Percentiles rank a stretch among this genome's conserved stretches.
Evolutionary conservation across 2,113 vertebrate species (phyloP).

Genomic region (Seriola rivoliana): DNA sequence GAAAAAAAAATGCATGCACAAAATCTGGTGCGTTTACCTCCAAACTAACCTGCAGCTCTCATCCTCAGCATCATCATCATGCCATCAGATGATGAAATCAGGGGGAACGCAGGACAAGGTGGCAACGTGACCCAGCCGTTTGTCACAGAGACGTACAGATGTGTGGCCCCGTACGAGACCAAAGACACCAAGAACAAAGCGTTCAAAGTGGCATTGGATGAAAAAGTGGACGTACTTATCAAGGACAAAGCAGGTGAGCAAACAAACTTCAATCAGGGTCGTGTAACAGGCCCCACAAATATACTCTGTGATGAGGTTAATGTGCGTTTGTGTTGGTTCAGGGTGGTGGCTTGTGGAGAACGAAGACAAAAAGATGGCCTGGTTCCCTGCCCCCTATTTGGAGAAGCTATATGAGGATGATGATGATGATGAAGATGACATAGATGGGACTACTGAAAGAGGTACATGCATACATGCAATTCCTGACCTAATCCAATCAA

Average conservation of each 20-base stretch:
- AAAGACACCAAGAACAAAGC: constrained; percentile 88
- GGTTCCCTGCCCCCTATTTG: constrained; percentile 96
- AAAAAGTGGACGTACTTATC: constrained; percentile 89
- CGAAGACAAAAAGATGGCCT: constrained; percentile 86
- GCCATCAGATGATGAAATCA: constrained; percentile 75
- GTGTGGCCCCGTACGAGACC: constrained; percentile 88
- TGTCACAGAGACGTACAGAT: constrained; percentile 85
- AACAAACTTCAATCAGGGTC: no score
- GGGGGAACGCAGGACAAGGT: neutral
- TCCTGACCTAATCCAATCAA: neutral
- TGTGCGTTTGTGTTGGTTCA: constrained; percentile 60
- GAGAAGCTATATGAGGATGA: constrained; percentile 75
- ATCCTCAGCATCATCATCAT: constrained; percentile 88
- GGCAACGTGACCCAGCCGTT: constrained; percentile 82
- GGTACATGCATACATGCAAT: constrained; percentile 55
- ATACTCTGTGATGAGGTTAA: neutral
- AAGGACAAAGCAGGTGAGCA: constrained; percentile 90
- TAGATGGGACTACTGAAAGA: constrained; percentile 40
- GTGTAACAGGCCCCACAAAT: neutral
- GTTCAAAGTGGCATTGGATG: constrained; percentile 83
- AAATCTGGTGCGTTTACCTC: neutral
- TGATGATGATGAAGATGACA: constrained; percentile 33
- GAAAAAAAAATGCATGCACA: no score
- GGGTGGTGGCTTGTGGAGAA: constrained; percentile 98
- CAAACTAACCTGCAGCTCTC: neutral